Percentiles rank a stretch among this genome's conserved stretches.
Evolutionary conservation across 64 coral and sea anemone species (phyloP).

Genomic region (Platygyra sinensis): DNA sequence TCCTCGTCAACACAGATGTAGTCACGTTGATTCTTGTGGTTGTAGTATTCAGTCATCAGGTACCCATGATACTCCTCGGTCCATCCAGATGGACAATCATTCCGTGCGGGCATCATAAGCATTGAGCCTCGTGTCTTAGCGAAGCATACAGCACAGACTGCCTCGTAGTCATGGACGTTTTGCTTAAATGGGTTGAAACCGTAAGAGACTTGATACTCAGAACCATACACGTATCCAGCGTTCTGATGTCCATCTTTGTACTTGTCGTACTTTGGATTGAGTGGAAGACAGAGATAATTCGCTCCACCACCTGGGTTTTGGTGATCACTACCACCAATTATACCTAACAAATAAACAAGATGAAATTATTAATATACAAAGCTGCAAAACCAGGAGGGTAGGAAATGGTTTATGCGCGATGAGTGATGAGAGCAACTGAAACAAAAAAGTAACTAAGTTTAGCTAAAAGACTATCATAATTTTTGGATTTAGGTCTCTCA

Average conservation of each 20-base stretch:
- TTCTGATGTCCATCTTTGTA: not conserved
- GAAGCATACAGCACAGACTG: conserved; percentile 38
- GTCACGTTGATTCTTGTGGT: not conserved
- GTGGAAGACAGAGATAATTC: conserved; percentile 52
- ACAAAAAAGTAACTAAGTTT: no score
- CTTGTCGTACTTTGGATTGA: conserved; percentile 32
- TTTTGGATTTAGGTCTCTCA: no score
- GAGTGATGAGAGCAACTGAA: no score
- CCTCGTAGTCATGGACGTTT: conserved; percentile 16
- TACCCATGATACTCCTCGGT: conserved; percentile 42
- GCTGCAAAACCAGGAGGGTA: no score
- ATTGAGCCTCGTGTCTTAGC: conserved; percentile 33
- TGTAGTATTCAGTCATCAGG: conserved; percentile 22
- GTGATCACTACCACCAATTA: not conserved
- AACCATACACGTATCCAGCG: conserved; percentile 3
- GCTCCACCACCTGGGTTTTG: conserved; percentile 15
- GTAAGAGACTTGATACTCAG: conserved; percentile 26
- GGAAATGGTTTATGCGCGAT: no score
- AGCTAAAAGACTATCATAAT: no score
- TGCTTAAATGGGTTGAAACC: conserved; percentile 1
- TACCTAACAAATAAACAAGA: not conserved
- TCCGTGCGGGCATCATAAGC: conserved; percentile 48
- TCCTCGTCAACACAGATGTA: conserved; percentile 52
- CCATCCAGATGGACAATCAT: conserved; percentile 46
- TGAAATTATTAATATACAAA: not conserved